phyloP scores from a whole-genome alignment of 2,797 vertebrate species.

The Sitta carolinensis region DNA sequence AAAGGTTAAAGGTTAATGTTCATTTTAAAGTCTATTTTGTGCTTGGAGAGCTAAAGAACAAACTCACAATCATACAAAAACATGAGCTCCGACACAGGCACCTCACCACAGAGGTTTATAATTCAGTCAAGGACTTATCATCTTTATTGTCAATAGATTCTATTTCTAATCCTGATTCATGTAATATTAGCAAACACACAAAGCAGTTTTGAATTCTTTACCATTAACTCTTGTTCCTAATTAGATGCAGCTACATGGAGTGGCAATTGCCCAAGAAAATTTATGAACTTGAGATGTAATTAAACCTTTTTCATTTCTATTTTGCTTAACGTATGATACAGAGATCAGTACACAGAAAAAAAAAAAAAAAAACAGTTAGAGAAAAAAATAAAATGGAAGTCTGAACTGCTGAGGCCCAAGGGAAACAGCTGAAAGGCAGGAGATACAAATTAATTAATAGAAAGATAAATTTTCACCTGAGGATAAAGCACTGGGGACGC shows the following conservation, averaged over 20 bases:
- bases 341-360: background rate
- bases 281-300: constrained; percentile 38
- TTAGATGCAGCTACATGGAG: constrained; percentile 30
- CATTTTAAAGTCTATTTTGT: background rate
- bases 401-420: background rate
- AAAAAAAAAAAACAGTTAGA: background rate
- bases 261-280: background rate
- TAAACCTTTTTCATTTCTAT: constrained; percentile 22
- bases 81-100: fast-evolving
- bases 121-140: background rate
- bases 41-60: background rate
- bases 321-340: constrained; percentile 3
- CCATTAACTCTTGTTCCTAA: constrained; percentile 12
- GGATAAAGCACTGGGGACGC: constrained; percentile 88
- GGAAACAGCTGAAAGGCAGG: background rate
- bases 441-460: constrained; percentile 30
- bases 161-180: background rate
- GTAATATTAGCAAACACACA: background rate
- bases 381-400: background rate
- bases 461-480: constrained; percentile 82
- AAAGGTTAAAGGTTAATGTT: background rate
- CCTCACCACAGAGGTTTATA: background rate
- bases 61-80: background rate
- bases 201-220: background rate
- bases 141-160: background rate